These are phyloP conservation scores for Peromyscus melanophrys DNA, from an alignment of 2,797 vertebrate genomes.

Conservation along the genomic window DNA sequence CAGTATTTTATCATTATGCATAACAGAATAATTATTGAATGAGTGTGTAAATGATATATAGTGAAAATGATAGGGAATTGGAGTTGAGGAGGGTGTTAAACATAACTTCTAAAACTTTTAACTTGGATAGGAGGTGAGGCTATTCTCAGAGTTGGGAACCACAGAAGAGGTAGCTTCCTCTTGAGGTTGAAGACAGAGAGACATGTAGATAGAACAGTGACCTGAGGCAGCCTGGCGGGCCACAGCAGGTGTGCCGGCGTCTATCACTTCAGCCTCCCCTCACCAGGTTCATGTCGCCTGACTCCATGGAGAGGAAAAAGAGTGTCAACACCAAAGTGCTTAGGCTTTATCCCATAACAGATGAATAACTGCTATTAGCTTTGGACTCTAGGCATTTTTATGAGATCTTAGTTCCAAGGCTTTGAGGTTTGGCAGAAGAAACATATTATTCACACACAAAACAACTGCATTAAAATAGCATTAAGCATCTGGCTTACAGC, in stretches of 20 bases:
- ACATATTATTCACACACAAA: constrained; percentile 90
- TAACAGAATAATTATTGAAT: not conserved
- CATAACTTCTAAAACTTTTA: not conserved
- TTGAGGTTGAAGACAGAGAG: not conserved
- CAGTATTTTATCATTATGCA: not conserved
- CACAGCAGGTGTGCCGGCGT: not conserved
- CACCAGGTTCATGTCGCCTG: constrained; percentile 44
- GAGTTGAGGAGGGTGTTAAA: not conserved
- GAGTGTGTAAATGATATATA: not conserved
- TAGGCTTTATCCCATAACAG: constrained; percentile 82
- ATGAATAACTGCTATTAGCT: constrained; percentile 89
- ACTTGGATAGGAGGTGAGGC: not conserved
- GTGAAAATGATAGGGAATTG: not conserved
- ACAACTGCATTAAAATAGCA: constrained; percentile 91
- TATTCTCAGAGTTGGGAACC: not conserved
- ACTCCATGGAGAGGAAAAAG: constrained; percentile 68
- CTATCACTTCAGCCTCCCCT: not conserved
- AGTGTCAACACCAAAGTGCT: constrained; percentile 82
- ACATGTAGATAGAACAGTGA: fast-evolving
- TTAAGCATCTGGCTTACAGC: constrained; percentile 89
- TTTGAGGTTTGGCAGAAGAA: constrained; percentile 91
- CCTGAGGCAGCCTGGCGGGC: not conserved
- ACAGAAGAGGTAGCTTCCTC: not conserved
- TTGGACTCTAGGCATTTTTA: constrained; percentile 90
- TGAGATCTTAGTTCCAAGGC: constrained; percentile 90